phyloP scores from a whole-genome alignment of 2,113 vertebrate genomes.

The Egretta garzetta region DNA sequence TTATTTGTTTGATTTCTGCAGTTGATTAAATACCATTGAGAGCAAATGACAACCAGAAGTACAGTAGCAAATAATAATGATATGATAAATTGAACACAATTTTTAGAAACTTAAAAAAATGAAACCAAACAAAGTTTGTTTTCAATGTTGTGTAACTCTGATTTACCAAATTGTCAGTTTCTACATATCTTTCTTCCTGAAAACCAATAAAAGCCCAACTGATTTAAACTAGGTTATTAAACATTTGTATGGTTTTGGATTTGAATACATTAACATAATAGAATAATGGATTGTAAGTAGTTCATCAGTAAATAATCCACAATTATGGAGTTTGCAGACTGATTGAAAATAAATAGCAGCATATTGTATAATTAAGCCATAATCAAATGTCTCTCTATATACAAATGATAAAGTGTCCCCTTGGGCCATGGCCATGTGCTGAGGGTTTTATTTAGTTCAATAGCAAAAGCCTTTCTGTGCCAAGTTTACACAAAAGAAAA shows the following conservation, averaged over 20 bases:
- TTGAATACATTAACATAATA: constrained; percentile 71
- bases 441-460: constrained; percentile 73
- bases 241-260: constrained; percentile 52
- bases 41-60: constrained; percentile 14
- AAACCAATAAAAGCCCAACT: constrained; percentile 42
- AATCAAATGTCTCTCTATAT: constrained; percentile 71
- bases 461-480: constrained; percentile 55
- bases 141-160: neutral
- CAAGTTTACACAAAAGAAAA: constrained; percentile 74
- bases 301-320: constrained; percentile 76
- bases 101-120: constrained; percentile 15
- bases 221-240: constrained; percentile 64
- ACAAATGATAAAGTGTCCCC: constrained; percentile 75
- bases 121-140: neutral
- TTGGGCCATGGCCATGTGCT: constrained; percentile 69
- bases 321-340: constrained; percentile 71
- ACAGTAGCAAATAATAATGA: constrained; percentile 62
- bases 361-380: constrained; percentile 71
- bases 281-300: constrained; percentile 76
- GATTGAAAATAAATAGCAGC: constrained; percentile 74
- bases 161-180: constrained; percentile 35
- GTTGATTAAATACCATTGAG: neutral
- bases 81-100: constrained; percentile 31
- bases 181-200: constrained; percentile 8
- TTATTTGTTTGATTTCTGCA: constrained; percentile 38